Percentiles rank a stretch among this genome's conserved stretches.
phyloP scores from a whole-genome alignment of 2,797 vertebrate species.

The Anguilla pacifica region DNA sequence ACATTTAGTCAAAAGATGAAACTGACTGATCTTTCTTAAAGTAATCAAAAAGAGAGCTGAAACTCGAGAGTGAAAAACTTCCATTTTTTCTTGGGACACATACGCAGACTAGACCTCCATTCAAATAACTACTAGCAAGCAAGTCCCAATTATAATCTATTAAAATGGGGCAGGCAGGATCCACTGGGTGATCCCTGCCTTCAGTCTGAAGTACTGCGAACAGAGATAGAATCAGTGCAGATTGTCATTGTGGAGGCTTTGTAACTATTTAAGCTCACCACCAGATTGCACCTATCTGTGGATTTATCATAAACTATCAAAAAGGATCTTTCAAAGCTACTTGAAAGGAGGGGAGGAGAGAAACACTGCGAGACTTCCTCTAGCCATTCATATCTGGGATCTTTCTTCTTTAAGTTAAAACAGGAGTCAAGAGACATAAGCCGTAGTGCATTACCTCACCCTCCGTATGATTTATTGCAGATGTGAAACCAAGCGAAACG shows the following conservation, averaged over 20 bases:
- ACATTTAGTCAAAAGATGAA: slow-evolving; percentile 56
- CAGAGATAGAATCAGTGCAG: slow-evolving; percentile 67
- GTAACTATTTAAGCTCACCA: slow-evolving; percentile 54
- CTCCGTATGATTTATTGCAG: slow-evolving; percentile 84
- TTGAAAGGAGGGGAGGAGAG: slow-evolving; percentile 67
- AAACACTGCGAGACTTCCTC: slow-evolving; percentile 65
- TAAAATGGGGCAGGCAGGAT: slow-evolving; percentile 57
- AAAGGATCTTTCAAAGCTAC: slow-evolving; percentile 71
- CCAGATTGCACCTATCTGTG: slow-evolving; percentile 60
- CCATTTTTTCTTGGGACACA: slow-evolving; percentile 70
- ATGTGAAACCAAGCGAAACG: slow-evolving; percentile 79
- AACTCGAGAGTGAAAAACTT: slow-evolving; percentile 52
- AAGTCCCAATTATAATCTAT: slow-evolving; percentile 67
- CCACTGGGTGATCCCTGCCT: slow-evolving; percentile 61
- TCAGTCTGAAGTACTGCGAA: slow-evolving; percentile 71
- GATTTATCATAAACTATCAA: slow-evolving; percentile 75
- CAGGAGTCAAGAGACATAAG: slow-evolving; percentile 81
- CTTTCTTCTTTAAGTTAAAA: slow-evolving; percentile 75
- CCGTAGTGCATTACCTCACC: slow-evolving; percentile 79
- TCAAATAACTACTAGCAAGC: slow-evolving; percentile 75
- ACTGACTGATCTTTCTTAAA: slow-evolving; percentile 43
- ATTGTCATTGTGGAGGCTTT: slow-evolving; percentile 57
- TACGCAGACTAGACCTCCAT: slow-evolving; percentile 66
- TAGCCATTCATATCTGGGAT: slow-evolving; percentile 67
- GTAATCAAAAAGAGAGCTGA: slow-evolving; percentile 29